Conservation (phyloP, 2,113 vertebrate genomes). For the Percina caprodes region DNA sequence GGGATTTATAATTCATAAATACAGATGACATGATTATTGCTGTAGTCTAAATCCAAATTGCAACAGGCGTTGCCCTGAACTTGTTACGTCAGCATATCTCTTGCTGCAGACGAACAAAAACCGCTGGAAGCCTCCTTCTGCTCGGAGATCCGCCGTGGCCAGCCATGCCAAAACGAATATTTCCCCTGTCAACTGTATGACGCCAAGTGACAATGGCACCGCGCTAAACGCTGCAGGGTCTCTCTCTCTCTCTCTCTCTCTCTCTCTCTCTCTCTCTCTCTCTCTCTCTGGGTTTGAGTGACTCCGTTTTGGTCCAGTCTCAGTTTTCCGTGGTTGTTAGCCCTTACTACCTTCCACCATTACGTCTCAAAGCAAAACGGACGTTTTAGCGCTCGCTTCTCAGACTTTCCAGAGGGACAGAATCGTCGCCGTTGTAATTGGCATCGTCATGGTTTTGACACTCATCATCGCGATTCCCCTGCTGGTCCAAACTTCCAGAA, state of each 20-base stretch:
- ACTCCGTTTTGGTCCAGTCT: not conserved
- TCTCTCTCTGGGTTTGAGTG: not conserved
- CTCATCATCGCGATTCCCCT: slow-evolving; percentile 87
- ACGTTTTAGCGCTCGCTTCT: slow-evolving; percentile 83
- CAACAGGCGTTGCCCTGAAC: slow-evolving; percentile 50
- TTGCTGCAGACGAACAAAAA: slow-evolving; percentile 28
- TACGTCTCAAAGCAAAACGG: slow-evolving; percentile 84
- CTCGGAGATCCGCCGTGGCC: slow-evolving; percentile 48
- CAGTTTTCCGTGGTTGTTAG: not conserved
- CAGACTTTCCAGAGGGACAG: slow-evolving; percentile 84
- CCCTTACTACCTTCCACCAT: slow-evolving; percentile 78
- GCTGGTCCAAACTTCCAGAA: slow-evolving; percentile 84
- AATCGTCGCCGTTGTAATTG: slow-evolving; percentile 82
- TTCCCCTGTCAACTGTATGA: slow-evolving; percentile 56
- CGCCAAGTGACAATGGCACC: slow-evolving; percentile 56
- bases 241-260: not conserved
- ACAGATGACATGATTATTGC: slow-evolving; percentile 65
- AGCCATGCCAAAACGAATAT: slow-evolving; percentile 47
- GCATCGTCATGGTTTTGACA: slow-evolving; percentile 86
- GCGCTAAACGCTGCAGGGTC: slow-evolving; percentile 38
- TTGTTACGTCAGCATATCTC: slow-evolving; percentile 64
- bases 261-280: slow-evolving; percentile 10
- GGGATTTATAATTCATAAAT: slow-evolving; percentile 70
- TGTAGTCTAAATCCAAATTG: slow-evolving; percentile 62
- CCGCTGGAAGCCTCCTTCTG: slow-evolving; percentile 40